These are phyloP conservation scores for Chrysolina americana DNA, from an alignment of 2,888 invertebrate species.

Conservation along the genomic window DNA sequence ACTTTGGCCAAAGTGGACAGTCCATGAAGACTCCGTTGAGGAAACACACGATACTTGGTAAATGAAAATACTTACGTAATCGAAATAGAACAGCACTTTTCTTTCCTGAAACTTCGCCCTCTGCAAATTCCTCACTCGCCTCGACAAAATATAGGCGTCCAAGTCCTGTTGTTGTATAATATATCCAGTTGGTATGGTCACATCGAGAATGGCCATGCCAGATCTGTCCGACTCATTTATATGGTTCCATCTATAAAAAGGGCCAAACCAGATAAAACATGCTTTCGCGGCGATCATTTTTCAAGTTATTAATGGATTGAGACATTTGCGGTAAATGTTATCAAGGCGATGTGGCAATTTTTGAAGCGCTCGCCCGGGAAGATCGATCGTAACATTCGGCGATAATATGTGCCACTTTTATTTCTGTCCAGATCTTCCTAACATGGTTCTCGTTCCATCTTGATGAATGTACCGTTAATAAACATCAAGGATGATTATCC, in stretches of 20 bases:
- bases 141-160: slow-evolving; percentile 87
- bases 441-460: too few species aligned
- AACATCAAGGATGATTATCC: too few species aligned
- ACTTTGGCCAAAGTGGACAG: background rate
- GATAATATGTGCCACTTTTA: too few species aligned
- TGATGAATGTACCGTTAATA: too few species aligned
- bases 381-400: too few species aligned
- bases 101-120: slow-evolving; percentile 86
- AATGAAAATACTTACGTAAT: slow-evolving; percentile 80
- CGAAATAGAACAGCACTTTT: slow-evolving; percentile 94
- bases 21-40: too few species aligned
- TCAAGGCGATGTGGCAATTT: too few species aligned
- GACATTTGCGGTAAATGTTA: too few species aligned
- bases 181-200: slow-evolving; percentile 91
- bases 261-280: background rate
- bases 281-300: background rate
- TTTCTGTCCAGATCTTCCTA: too few species aligned
- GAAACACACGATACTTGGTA: too few species aligned
- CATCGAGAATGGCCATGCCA: slow-evolving; percentile 90
- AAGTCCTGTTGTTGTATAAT: slow-evolving; percentile 92
- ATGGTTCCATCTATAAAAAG: slow-evolving; percentile 81
- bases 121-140: slow-evolving; percentile 84
- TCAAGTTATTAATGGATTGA: too few species aligned
- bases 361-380: too few species aligned
- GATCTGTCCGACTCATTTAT: slow-evolving; percentile 84